Base-by-base conservation (phyloP, 2,888 invertebrate genomes). In the Apamea epomidion region DNA sequence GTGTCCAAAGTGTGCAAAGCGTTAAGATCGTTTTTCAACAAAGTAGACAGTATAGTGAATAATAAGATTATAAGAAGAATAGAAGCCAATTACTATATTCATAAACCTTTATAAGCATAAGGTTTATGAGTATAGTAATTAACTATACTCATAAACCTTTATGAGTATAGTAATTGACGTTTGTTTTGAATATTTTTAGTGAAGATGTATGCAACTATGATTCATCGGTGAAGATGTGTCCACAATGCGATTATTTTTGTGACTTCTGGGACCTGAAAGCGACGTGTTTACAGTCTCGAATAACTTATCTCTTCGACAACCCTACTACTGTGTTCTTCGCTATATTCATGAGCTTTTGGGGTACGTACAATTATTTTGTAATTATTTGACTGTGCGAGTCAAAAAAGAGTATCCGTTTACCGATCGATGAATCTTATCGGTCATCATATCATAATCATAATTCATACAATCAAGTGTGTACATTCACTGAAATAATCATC, bases 261-360 rank as follows among this genome's bases (percentile, higher is more conserved):
- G 97, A 98, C 90, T 99, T 98, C 95, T 99, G 99, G 99, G 97
- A 98, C 86, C 95, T 99, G 8, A 97, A 97, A 73, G 98, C 98
- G 91, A 98, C 99, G 2, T 99, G 99, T 93, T 95, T 98, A 82
- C 99, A 99, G 94, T 98, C 99, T 0, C 97, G 98, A 90, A 97
- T 99, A 81, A 98, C 99, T 0, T 99, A 99, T 93, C 97, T 99
- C 69, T 99, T 99, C 93, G 99, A 99, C 94, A 99, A 99, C 97
- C 98, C 98, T 1, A 98, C 99, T 18, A 99, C 99, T 0, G 98
- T 99, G n/a, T 98, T 99, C 95, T 99, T 99, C 94, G 98, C 99
- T 12, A 98, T 99, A 76, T 98, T 99, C 92, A 99, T 99, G 99
- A 99, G 99, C 65, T 98, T 99, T 92, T 99, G 99, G 99, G 98